Evolutionary conservation across 2,888 invertebrate genomes (phyloP), one percentile per base, ranked within the genome.

Genomic region (Agrotis segetum): DNA sequence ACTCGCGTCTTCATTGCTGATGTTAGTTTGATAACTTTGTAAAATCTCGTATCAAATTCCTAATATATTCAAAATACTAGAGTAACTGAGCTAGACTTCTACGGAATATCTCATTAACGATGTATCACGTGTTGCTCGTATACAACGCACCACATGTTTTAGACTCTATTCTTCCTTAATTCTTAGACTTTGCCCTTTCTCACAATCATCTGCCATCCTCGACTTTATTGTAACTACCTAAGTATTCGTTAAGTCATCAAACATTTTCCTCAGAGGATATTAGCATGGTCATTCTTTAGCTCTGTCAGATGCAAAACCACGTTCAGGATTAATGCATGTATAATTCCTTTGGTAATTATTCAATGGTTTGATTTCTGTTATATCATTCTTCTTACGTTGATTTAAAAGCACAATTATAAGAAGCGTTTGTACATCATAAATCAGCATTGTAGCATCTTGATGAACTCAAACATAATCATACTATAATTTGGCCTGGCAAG

Each of bases 231-330:
- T 19, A 9, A 62, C 3, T 40, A 40, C 40, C 9, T n/a, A n/a
- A n/a, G n/a, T 34, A 52, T 67, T 63, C 44, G 50, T 65, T 59
- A 34, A 46, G 24, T 67, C 61, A 79, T 67, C 47, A 53, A 49
- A 46, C 21, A 47, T 52, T 74, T 60, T 56, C 34, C 46, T 53
- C 50, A 19, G 0, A 34, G 16, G 6, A 58, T 72, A 71, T 52
- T 19, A 40, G 13, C 63, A 11, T 52, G 16, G 13, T 61, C 46
- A 50, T 71, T 52, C 29, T 21, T 34, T 46, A 52, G 24, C 50
- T 49, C 3, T 40, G 34, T 19, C 59, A 60, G 46, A 58, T 44
- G 24, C 44, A 66, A 58, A 60, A 62, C 3, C 14, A 55, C 46
- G 2, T 44, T 34, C 21, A 55, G 19, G 24, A 50, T 50, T 46